These are phyloP conservation scores for Mimachlamys varia DNA, from an alignment of 2,888 invertebrate genomes.

Conservation along the genomic window DNA sequence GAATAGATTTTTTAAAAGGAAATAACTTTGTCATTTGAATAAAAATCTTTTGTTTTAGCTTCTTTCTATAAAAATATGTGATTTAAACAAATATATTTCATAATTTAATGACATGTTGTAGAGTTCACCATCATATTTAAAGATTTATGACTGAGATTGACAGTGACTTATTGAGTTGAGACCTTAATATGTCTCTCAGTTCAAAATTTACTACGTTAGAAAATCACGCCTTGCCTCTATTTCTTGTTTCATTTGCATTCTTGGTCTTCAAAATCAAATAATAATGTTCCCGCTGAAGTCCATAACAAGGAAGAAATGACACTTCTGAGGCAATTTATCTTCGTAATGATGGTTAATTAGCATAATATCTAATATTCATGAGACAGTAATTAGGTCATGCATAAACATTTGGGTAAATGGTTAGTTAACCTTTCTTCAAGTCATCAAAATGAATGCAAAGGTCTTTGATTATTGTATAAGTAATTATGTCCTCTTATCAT, in stretches of 20 bases:
- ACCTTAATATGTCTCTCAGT: not conserved
- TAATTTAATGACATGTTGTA: not conserved
- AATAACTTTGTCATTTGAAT: not conserved
- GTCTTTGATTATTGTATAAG: constrained; percentile 26
- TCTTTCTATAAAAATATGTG: not conserved
- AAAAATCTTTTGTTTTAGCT: not conserved
- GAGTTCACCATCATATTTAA: not conserved
- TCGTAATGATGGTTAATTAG: constrained; percentile 20
- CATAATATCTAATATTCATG: constrained; percentile 19
- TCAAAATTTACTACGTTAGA: constrained; percentile 17
- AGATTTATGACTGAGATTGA: not conserved
- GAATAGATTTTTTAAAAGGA: not conserved
- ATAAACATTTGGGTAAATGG: constrained; percentile 12
- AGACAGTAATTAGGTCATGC: constrained; percentile 26
- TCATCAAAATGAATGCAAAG: constrained; percentile 1
- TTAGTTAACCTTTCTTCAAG: constrained; percentile 11
- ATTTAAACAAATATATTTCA: not conserved
- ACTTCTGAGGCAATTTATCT: constrained; percentile 9
- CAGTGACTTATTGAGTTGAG: constrained; percentile 16
- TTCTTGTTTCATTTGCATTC: constrained; percentile 26
- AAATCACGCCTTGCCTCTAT: constrained; percentile 26
- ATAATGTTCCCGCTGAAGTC: not conserved
- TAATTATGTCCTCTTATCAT: constrained; percentile 9
- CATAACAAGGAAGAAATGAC: constrained; percentile 19
- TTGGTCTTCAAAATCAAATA: constrained; percentile 12